Percentiles rank a stretch among this genome's conserved stretches.
These are phyloP conservation scores for Daboia siamensis DNA, from an alignment of 2,113 vertebrate genomes.

Conservation along the genomic window DNA sequence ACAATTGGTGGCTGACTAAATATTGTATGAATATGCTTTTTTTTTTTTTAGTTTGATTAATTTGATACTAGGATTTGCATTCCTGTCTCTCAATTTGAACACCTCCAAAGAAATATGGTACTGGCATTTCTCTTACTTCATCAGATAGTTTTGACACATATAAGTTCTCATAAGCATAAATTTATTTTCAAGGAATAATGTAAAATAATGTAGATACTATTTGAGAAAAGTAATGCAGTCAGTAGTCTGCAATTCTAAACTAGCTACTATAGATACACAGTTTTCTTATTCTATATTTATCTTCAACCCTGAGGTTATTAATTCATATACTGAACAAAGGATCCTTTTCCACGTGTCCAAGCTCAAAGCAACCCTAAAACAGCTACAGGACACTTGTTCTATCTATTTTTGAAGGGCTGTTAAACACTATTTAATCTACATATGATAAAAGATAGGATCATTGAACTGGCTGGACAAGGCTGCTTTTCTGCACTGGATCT, in stretches of 20 bases:
- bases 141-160: neutral
- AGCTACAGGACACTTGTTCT: constrained; percentile 57
- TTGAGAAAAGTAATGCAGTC: neutral
- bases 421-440: constrained; percentile 76
- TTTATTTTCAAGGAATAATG: constrained; percentile 1
- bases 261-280: constrained; percentile 21
- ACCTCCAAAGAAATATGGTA: neutral
- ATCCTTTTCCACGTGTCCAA: constrained; percentile 30
- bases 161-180: neutral
- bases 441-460: constrained; percentile 78
- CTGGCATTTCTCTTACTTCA: neutral
- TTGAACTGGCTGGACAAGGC: constrained; percentile 75
- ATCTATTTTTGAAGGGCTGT: constrained; percentile 70
- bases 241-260: neutral
- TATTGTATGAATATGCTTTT: neutral
- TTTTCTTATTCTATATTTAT: constrained; percentile 30
- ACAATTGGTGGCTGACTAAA: no score
- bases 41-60: neutral
- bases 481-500: constrained; percentile 73
- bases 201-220: constrained; percentile 15
- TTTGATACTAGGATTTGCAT: neutral
- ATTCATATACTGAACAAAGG: constrained; percentile 5
- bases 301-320: constrained; percentile 35
- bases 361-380: constrained; percentile 44
- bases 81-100: neutral